These are phyloP conservation scores for Champsocephalus esox DNA, from an alignment of 2,797 vertebrate species.

Conservation along the genomic window DNA sequence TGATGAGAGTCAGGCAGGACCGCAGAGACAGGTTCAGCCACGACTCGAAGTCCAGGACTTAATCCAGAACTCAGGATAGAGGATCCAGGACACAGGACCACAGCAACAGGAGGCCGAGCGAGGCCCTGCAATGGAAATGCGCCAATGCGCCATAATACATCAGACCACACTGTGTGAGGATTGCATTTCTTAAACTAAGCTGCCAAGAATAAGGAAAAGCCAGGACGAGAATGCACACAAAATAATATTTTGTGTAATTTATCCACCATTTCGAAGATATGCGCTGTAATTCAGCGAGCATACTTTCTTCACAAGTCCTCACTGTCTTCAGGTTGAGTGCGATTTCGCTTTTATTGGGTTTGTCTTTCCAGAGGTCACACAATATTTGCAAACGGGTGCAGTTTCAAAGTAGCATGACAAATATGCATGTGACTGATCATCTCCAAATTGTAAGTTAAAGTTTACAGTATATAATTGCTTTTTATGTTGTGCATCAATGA, in stretches of 20 bases:
- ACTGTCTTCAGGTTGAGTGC: not conserved
- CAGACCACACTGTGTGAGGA: constrained; percentile 13
- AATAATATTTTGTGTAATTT: not conserved
- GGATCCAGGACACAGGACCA: too few species aligned
- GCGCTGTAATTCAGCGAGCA: not conserved
- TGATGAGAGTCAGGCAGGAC: too few species aligned
- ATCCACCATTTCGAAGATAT: not conserved
- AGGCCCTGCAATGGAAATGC: too few species aligned
- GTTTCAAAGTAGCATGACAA: not conserved
- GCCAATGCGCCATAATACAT: not conserved
- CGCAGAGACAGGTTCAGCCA: too few species aligned
- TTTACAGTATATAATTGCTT: not conserved
- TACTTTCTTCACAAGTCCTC: not conserved
- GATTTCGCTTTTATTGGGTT: not conserved
- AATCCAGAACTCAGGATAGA: too few species aligned
- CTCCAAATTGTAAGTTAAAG: not conserved
- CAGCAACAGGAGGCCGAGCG: too few species aligned
- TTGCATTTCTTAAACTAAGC: constrained; percentile 1
- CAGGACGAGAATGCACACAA: constrained; percentile 1
- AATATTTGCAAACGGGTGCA: constrained; percentile 8
- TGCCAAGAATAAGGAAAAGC: not conserved
- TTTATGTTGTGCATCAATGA: not conserved
- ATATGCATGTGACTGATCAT: not conserved
- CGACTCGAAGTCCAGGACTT: too few species aligned
- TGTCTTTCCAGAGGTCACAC: not conserved